Base-by-base conservation (phyloP, 2,888 invertebrate species). In the Cerastis leucographa region DNA sequence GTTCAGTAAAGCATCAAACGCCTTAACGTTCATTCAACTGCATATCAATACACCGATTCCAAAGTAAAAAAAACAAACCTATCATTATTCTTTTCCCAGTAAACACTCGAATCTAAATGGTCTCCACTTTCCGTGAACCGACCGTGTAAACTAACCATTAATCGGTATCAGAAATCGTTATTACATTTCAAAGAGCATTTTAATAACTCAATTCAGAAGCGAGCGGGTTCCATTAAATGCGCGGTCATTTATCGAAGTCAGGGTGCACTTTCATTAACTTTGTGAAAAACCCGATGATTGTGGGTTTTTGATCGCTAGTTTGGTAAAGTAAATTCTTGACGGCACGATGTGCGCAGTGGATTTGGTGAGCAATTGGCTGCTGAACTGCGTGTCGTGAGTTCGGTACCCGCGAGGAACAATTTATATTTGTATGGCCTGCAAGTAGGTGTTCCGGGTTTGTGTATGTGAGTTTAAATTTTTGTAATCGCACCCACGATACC, bases 141-240 rank as follows among this genome's bases (percentile, higher is more conserved):
- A 69, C 76, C 83, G 83, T 88, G 88, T 83, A 85, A 89, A 83
- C 84, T 85, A 77, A 77, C 85, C 80, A 85, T 87, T 87, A 90
- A 85, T 83, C 81, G 82, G 76, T 87, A 88, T 89, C 88, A 85
- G 85, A 87, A 87, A 88, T 89, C 90, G 90, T 91, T 92, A 91
- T 90, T 91, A 92, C 92, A 90, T 90, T 93, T 92, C 90, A 91
- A 91, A 91, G 92, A 91, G 90, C 91, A 93, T 93, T 93, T 92
- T 93, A 94, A 94, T 93, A 92, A 90, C 89, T 87, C 91, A 86
- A 93, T 93, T 92, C 90, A 89, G 83, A 83, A 86, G 88, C 89
- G 88, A 89, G 84, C 81, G 89, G 87, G 87, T 91, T 90, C 90
- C 91, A 92, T 92, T 89, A 69, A 87, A 87, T 85, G 83, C 77